Base-by-base conservation (phyloP, 2,888 invertebrate species). In the Glyphotaelius pellucidus region DNA sequence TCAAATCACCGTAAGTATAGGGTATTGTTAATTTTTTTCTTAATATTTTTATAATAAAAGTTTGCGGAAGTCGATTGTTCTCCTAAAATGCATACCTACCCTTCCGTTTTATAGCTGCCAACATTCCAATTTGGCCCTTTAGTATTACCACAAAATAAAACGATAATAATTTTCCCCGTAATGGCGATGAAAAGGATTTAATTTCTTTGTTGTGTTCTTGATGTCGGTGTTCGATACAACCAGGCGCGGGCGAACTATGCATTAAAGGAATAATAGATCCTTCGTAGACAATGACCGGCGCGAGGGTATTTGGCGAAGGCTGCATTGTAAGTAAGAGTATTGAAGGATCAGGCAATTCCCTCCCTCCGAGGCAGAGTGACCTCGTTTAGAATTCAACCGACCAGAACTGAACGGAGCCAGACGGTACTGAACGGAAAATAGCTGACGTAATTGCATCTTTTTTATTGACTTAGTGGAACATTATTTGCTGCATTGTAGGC, bases 221-320 rank as follows among this genome's bases (percentile, higher is more conserved):
- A 67, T 67, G 25, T 25, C 67, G 25, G 67, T 67, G 67, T 67
- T n/a, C 67, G 25, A 67, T 67, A 67, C 67, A 67, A 67, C 25
- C 67, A n/a, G 67, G 67, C 67, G 81, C 30, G 32, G 81, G 14
- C 81, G 19, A 31, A 32, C 81, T 81, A 81, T 32, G 19, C 81
- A 88, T 88, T 42, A 88, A 52, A 31, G 30, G 88, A 52, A 52
- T 88, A 88, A 88, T 88, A 88, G 52, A 32, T 38, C 67, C 67
- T 67, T 88, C 52, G 30, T 52, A 88, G 88, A 88, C 88, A 88
- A 88, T 88, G 67, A 67, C 32, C 30, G 30, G 31, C 25, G n/a
- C 67, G 1, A 67, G 67, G 67, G n/a, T 31, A 88, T 38, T 42
- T 31, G 32, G 86, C 42, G 86, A 15, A 30, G 31, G 31, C 19